Evolutionary conservation across 2,888 invertebrate species (phyloP), one percentile per base, ranked within the genome.

Genomic region (Netelia fuscicornis): DNA sequence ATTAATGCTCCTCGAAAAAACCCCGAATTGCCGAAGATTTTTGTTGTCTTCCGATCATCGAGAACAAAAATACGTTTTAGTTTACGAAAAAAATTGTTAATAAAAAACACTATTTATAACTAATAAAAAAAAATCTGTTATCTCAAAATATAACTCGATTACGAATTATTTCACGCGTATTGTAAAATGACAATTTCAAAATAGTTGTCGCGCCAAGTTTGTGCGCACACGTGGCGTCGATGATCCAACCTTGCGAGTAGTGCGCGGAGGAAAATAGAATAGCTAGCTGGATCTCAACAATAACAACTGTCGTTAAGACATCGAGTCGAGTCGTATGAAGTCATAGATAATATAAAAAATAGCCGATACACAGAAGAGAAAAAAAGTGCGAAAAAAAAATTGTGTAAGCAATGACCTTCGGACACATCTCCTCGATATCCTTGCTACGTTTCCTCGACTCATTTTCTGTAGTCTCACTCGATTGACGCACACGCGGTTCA

Each of bases 361-460:
- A 80, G 56, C 9, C 64, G 72, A 48, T 48, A 2, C 11, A 48
- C 13, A 48, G 48, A 83, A 56, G 25, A 81, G 48, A 37, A 30
- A 74, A 71, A 68, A 67, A 42, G 8, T n/a, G 17, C 6, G 2
- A 37, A 62, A 78, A 80, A 82, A 71, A 52, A 71, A 62, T 30
- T 65, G 64, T 23, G 60, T 62, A 74, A 77, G 64, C 62, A 60
- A 71, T 62, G 80, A 65, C 86, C 86, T 86, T 86, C 79, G 70
- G 52, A 44, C 44, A 30, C 42, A 74, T 60, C 30, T 70, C 54
- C 76, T 64, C 30, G 76, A 77, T 83, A 86, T 86, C 86, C 84
- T 83, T 77, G 83, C 80, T 30, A 75, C 60, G 77, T 83, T 83
- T 79, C 82, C 72, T 71, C 81, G 79, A 64, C 74, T 74, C 54